Evolutionary conservation across 2,797 vertebrate genomes (phyloP), one percentile per base, ranked within the genome.

Genomic region (Nasua narica): DNA sequence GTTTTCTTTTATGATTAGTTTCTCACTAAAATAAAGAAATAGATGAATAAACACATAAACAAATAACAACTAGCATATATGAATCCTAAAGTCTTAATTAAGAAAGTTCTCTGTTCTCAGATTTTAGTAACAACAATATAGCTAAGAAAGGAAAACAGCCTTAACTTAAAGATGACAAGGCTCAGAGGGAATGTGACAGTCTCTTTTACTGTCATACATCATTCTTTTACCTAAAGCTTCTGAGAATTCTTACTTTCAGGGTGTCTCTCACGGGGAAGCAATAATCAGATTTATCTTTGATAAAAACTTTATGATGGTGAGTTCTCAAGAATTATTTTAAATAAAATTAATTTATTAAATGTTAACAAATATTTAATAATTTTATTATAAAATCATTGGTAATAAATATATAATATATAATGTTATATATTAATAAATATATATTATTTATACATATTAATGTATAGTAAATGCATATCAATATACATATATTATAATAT

Each of bases 321-420:
- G 87, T 88, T 65, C 46, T 79, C 32, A 54, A 91, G 54, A 70
- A 35, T 62, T 65, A 29, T 96, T 93, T 90, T 35, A 89, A 87
- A 43, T 91, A 70, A 50, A 89, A 77, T 65, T 15, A 4, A n/a
- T 93, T 84, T 32, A n/a, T 62, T 74, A 87, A 79, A 74, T 87
- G 74, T 9, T 15, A 35, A 67, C 1, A 67, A 21, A n/a, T n/a
- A 16, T 32, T 32, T 60, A 32, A 60, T 60, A 60, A 27, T 58
- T 58, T 40, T 40, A 40, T 40, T 40, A 40, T 40, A 40, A 40
- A 40, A 6, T 40, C 6, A 40, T 40, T 40, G 6, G 6, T 40
- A 40, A 40, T n/a, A 40, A 40, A 40, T 40, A 40, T 9, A 48
- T 48, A 48, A 48, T 40, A 40, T 40, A 40, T 40, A 40, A 40